Evolutionary conservation across 35 echinoderm and acorn worm genomes (phyloP).

Genomic region (Holothuria glaberrima): DNA sequence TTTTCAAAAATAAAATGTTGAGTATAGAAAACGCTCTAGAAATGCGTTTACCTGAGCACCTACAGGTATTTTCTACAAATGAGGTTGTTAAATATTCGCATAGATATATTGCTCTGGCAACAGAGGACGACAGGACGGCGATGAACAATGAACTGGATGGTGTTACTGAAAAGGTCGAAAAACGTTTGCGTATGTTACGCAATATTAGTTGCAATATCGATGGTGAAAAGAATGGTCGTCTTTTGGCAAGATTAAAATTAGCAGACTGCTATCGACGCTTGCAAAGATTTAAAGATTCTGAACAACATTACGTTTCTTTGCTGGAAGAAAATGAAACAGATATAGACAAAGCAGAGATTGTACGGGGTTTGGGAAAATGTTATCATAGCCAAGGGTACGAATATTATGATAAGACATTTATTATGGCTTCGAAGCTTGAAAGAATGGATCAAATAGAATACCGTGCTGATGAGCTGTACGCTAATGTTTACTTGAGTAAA

Average conservation of each 20-base stretch:
- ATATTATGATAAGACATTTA: background rate
- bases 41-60: background rate
- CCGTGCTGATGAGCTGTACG: background rate
- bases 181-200: background rate
- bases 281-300: background rate
- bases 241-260: background rate
- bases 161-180: background rate
- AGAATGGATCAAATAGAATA: background rate
- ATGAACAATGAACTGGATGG: background rate
- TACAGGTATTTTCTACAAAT: background rate
- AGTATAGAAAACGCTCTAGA: background rate
- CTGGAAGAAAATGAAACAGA: background rate
- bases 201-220: background rate
- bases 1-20: background rate
- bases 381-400: background rate
- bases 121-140: background rate
- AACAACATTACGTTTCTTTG: background rate
- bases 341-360: background rate
- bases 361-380: background rate
- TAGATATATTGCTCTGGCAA: background rate
- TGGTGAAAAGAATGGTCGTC: background rate
- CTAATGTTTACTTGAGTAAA: background rate
- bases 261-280: background rate
- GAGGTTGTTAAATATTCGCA: background rate
- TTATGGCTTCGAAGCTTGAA: background rate